Conservation (phyloP, 2,888 invertebrate genomes). For the Myathropa florea region DNA sequence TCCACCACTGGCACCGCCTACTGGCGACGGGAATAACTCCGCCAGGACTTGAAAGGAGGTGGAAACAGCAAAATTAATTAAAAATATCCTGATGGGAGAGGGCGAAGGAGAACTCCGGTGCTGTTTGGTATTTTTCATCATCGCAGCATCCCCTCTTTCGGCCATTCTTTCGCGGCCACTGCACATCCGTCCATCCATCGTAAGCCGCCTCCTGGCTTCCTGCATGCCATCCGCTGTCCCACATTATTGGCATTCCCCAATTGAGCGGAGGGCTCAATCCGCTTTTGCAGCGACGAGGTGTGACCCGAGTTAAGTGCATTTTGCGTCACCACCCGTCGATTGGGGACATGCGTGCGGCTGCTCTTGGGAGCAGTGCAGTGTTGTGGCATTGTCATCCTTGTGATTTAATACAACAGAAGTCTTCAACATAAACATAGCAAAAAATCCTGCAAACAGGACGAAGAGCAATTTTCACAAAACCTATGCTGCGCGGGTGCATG, state of each 20-base stretch:
- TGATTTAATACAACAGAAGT: slow-evolving; percentile 35
- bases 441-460: not conserved
- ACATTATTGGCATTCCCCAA: slow-evolving; percentile 48
- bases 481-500: not conserved
- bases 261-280: not conserved
- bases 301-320: slow-evolving; percentile 28
- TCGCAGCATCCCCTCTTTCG: slow-evolving; percentile 22
- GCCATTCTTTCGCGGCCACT: not conserved
- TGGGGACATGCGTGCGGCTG: not conserved
- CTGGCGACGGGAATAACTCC: slow-evolving; percentile 13
- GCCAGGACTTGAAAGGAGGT: slow-evolving; percentile 43
- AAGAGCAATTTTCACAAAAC: slow-evolving; percentile 3
- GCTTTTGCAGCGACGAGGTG: not conserved
- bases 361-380: not conserved
- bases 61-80: slow-evolving; percentile 67
- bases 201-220: not conserved
- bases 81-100: slow-evolving; percentile 53
- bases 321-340: not conserved
- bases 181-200: not conserved
- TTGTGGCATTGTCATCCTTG: slow-evolving; percentile 23
- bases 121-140: slow-evolving; percentile 65
- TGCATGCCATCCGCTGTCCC: slow-evolving; percentile 30
- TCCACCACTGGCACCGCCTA: not conserved
- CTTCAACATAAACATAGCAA: not conserved
- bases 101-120: not conserved